Evolutionary conservation across 2,797 vertebrate species (phyloP), one percentile per base, ranked within the genome.

Genomic region (Crocodylus rhombifer): DNA sequence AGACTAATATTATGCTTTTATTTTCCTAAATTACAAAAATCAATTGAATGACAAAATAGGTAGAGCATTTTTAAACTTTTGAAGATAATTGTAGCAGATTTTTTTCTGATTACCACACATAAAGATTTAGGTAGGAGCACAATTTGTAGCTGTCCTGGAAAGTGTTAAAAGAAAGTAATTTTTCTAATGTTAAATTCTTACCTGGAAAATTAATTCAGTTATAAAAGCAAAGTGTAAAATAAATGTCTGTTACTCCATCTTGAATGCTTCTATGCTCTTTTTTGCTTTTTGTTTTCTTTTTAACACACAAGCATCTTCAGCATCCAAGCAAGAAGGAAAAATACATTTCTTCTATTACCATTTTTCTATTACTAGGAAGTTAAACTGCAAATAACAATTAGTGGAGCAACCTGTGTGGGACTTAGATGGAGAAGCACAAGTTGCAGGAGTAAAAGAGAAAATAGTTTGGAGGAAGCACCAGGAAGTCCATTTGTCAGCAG

Each of bases 61-160:
- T 80, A 92, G 91, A 96, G 90, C 10, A 71, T 96, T 95, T 91
- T 73, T 86, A 84, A 73, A 58, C 87, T 95, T 69, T 94, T 93
- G 92, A 82, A 95, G 80, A 94, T 92, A 89, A 7, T n/a, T 8
- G 73, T 5, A 23, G 65, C 0, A 1, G 1, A 51, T 69, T 92
- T 30, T 81, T 55, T 60, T 1, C 56, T 51, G 42, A 51, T 69
- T 33, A 11, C 30, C 30, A 36, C 13, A 30, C 67, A 71, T 71
- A 14, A 21, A 71, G 4, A 36, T 36, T 36, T 33, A 36, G 30
- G 11, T 71, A 71, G 65, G 30, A 69, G 67, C 18, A 36, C 67
- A 25, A 14, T 77, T 69, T 77, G 3, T 2, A 0, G 4, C 76
- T 81, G 12, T 63, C 33, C 74, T 87, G 51, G 58, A 78, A 85